Conservation (phyloP, 2,113 vertebrate species). For the Mobula birostris region DNA sequence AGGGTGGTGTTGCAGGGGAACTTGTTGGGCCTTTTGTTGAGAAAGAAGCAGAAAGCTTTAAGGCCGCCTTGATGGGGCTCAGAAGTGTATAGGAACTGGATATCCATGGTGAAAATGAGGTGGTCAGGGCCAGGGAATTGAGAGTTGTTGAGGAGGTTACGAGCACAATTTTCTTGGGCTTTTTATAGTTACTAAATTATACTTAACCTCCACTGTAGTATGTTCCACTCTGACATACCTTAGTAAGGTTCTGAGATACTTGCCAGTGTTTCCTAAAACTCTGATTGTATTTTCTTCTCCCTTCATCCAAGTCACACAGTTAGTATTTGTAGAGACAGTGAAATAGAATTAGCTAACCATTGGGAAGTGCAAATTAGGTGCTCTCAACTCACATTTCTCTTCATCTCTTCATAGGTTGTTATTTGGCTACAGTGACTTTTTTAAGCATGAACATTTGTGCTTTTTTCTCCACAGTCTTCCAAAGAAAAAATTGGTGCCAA, state of each 20-base stretch:
- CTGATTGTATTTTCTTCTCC: neutral
- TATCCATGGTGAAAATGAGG: no score
- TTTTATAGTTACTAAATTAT: neutral
- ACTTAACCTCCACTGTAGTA: neutral
- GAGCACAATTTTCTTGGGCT: neutral
- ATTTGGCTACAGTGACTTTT: neutral
- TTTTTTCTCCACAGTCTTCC: slow-evolving; percentile 34
- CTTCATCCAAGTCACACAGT: neutral
- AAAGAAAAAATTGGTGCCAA: slow-evolving; percentile 26
- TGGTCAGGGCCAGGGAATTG: no score
- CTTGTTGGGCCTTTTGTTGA: no score
- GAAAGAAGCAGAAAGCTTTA: no score
- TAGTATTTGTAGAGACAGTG: neutral
- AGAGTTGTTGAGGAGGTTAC: no score
- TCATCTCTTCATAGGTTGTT: neutral
- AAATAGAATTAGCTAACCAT: no score
- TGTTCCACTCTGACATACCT: neutral
- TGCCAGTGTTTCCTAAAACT: neutral
- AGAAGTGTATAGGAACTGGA: no score
- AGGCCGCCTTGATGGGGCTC: no score
- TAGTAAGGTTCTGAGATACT: neutral
- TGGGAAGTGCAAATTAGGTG: neutral
- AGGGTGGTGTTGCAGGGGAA: no score
- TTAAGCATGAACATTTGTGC: slow-evolving; percentile 27
- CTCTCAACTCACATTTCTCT: neutral